A percentile compares a stretch with the other conserved stretches of the same genome.
phyloP scores from a whole-genome alignment of 2,113 vertebrate genomes.

The Boleophthalmus pectinirostris region DNA sequence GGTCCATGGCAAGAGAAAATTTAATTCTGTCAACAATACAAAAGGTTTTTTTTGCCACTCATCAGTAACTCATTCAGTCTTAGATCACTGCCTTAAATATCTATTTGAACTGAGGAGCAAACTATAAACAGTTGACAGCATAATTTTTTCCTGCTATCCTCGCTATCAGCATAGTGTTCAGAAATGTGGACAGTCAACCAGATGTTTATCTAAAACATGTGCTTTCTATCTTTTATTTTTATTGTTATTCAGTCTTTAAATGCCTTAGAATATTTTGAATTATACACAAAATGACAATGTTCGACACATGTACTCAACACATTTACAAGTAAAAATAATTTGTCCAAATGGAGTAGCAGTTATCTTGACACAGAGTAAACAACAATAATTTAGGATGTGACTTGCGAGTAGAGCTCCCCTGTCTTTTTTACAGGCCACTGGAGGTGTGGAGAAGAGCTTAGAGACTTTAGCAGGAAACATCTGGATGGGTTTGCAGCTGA shows the following conservation, averaged over 20 bases:
- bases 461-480: slow-evolving; percentile 65
- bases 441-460: slow-evolving; percentile 21
- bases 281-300: not conserved
- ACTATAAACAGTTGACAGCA: too few relatives aligned
- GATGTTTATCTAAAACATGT: not conserved
- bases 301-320: not conserved
- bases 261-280: not conserved
- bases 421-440: slow-evolving; percentile 40
- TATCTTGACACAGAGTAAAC: slow-evolving; percentile 16
- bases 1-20: too few relatives aligned
- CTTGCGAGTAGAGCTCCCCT: slow-evolving; percentile 33
- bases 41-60: too few relatives aligned
- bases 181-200: not conserved
- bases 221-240: not conserved
- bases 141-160: too few relatives aligned
- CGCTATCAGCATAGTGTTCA: too few relatives aligned
- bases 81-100: too few relatives aligned
- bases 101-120: too few relatives aligned
- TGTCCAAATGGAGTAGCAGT: slow-evolving; percentile 7
- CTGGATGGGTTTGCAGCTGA: slow-evolving; percentile 53
- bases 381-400: slow-evolving; percentile 15
- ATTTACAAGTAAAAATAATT: not conserved
- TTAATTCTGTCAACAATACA: too few relatives aligned
- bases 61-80: too few relatives aligned
- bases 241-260: not conserved